A percentile compares a stretch with the other conserved stretches of the same genome.
These are phyloP conservation scores for Prinia subflava DNA, from an alignment of 2,113 vertebrate genomes.

Conservation along the genomic window DNA sequence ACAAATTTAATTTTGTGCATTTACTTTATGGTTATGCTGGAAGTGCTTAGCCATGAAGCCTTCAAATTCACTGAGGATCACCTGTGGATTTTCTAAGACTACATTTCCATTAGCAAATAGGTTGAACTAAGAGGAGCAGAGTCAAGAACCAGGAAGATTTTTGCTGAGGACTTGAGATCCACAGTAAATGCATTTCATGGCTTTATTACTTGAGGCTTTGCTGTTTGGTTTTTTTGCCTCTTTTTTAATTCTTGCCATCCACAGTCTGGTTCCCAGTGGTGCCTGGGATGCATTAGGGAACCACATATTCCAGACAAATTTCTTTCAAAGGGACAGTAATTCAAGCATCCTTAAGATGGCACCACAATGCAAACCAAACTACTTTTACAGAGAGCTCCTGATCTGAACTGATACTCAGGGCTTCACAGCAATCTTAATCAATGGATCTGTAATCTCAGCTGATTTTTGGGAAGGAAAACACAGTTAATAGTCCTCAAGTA, in stretches of 20 bases:
- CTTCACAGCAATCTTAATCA: neutral
- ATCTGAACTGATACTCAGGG: neutral
- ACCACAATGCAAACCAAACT: slow-evolving; percentile 25
- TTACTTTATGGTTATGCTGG: neutral
- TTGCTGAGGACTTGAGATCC: neutral
- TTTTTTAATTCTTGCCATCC: neutral
- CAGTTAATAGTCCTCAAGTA: neutral
- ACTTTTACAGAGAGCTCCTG: neutral
- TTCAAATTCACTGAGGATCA: neutral
- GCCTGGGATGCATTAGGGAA: neutral
- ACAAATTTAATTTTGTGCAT: neutral
- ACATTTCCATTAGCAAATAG: neutral
- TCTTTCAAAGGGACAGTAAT: neutral
- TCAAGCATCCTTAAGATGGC: slow-evolving; percentile 39
- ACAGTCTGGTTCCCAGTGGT: neutral
- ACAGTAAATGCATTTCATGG: neutral
- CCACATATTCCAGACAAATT: neutral
- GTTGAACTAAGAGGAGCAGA: neutral
- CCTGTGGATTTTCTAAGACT: neutral
- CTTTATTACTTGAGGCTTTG: neutral
- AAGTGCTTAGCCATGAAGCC: neutral
- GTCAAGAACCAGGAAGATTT: neutral
- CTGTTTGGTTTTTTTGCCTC: neutral
- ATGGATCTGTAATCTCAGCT: neutral
- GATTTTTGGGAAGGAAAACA: neutral